phyloP scores from a whole-genome alignment of 2,888 invertebrate genomes.

The Cynaeus angustus region DNA sequence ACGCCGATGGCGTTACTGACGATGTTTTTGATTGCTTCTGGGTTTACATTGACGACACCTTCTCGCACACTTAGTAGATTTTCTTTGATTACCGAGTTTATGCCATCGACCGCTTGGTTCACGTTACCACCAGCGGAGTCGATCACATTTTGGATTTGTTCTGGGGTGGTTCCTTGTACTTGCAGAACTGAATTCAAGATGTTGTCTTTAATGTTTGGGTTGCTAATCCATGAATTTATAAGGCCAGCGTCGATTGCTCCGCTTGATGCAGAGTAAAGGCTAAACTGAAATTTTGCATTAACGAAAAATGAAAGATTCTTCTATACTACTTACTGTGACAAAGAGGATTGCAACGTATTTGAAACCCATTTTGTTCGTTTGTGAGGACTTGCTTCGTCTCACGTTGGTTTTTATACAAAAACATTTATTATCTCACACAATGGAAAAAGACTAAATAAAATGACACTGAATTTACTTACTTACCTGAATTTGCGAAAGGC shows the following conservation, averaged over 20 bases:
- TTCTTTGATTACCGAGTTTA: conserved; percentile 18
- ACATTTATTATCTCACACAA: conserved; percentile 5
- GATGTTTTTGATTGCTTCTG: neutral
- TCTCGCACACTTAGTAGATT: conserved; percentile 22
- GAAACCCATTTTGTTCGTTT: conserved; percentile 15
- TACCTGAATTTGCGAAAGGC: conserved; percentile 1
- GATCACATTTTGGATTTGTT: conserved; percentile 16
- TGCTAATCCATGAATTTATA: conserved; percentile 1
- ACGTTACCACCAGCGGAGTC: conserved; percentile 17
- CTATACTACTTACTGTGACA: neutral
- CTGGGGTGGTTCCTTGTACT: conserved; percentile 15
- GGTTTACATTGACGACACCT: conserved; percentile 22
- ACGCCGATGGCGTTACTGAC: neutral
- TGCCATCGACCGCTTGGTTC: conserved; percentile 7
- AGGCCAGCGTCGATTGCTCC: too few species aligned
- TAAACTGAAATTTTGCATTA: conserved; percentile 1
- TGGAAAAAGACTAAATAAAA: conserved; percentile 9
- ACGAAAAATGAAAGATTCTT: neutral
- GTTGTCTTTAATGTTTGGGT: neutral
- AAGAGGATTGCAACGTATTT: neutral
- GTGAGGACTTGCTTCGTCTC: neutral
- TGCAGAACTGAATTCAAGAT: conserved; percentile 15
- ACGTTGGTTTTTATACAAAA: conserved; percentile 5
- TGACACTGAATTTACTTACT: conserved; percentile 18
- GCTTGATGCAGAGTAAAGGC: neutral